Conservation (phyloP, 2,888 invertebrate species). For the Drosophila suboccidentalis region DNA sequence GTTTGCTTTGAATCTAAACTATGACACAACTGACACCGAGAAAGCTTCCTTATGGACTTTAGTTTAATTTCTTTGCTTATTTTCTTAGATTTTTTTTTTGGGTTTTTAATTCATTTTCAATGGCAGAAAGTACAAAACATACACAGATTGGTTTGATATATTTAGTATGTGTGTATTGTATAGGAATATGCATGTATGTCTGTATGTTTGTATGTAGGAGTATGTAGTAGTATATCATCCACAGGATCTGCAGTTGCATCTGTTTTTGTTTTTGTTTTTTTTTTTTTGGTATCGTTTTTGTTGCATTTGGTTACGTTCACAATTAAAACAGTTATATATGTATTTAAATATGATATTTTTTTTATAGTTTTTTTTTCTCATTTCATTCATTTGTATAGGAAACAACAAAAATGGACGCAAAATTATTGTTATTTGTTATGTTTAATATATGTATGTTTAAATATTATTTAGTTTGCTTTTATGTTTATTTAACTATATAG, state of each 20-base stretch:
- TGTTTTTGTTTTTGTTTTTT: slow-evolving; percentile 4
- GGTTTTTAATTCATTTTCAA: slow-evolving; percentile 23
- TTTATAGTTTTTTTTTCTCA: slow-evolving; percentile 19
- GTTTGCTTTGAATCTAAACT: slow-evolving; percentile 61
- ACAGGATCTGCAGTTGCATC: slow-evolving; percentile 17
- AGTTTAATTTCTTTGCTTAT: slow-evolving; percentile 21
- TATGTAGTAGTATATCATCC: background rate
- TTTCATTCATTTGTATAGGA: slow-evolving; percentile 59
- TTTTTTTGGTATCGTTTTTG: slow-evolving; percentile 16
- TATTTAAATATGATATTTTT: slow-evolving; percentile 37
- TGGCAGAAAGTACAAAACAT: slow-evolving; percentile 44
- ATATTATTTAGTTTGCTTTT: slow-evolving; percentile 20
- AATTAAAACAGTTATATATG: slow-evolving; percentile 53
- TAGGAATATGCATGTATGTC: slow-evolving; percentile 25
- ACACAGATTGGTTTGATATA: slow-evolving; percentile 33
- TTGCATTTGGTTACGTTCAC: slow-evolving; percentile 41
- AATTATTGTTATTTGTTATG: slow-evolving; percentile 69
- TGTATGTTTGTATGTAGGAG: slow-evolving; percentile 18
- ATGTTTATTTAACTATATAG: slow-evolving; percentile 72
- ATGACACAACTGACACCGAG: slow-evolving; percentile 74
- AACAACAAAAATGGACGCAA: slow-evolving; percentile 82
- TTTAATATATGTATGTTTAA: slow-evolving; percentile 23
- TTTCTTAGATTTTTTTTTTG: slow-evolving; percentile 3
- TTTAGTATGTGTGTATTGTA: slow-evolving; percentile 8
- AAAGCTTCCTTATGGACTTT: slow-evolving; percentile 55